Conservation (phyloP, 2,888 invertebrate genomes). For the Microplitis manilae region DNA sequence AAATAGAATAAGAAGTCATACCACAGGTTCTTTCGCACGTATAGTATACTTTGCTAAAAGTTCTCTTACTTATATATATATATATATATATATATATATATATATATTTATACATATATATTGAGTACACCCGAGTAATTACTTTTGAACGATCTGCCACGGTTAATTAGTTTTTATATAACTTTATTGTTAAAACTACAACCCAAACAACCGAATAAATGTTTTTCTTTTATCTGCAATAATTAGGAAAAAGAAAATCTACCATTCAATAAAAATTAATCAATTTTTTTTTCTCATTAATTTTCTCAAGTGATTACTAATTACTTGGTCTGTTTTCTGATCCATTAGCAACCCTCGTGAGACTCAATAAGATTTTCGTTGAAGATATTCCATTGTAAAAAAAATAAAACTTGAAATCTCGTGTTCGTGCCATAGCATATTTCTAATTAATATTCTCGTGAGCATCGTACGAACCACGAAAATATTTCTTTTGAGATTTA, state of each 20-base stretch:
- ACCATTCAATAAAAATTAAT: not conserved
- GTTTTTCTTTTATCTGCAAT: not conserved
- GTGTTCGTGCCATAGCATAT: constrained; percentile 37
- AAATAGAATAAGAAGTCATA: constrained; percentile 39
- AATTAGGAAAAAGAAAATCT: not conserved
- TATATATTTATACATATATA: constrained; percentile 20
- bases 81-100: no score
- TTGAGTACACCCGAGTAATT: constrained; percentile 23
- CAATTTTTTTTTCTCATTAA: not conserved
- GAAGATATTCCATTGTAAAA: not conserved
- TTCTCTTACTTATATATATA: constrained; percentile 12
- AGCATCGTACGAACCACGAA: not conserved
- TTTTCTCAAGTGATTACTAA: constrained; percentile 9
- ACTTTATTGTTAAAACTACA: not conserved
- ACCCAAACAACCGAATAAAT: not conserved
- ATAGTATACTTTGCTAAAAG: constrained; percentile 14
- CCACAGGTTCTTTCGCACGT: constrained; percentile 35
- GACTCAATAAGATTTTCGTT: not conserved
- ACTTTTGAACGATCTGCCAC: not conserved
- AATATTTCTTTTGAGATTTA: not conserved
- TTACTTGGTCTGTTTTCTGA: constrained; percentile 6
- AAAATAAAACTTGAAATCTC: constrained; percentile 33
- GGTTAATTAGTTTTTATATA: not conserved
- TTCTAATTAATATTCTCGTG: constrained; percentile 35
- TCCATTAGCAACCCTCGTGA: not conserved